A percentile compares a stretch with the other conserved stretches of the same genome.
phyloP scores from a whole-genome alignment of 2,797 vertebrate species.

The Cryptoprocta ferox region DNA sequence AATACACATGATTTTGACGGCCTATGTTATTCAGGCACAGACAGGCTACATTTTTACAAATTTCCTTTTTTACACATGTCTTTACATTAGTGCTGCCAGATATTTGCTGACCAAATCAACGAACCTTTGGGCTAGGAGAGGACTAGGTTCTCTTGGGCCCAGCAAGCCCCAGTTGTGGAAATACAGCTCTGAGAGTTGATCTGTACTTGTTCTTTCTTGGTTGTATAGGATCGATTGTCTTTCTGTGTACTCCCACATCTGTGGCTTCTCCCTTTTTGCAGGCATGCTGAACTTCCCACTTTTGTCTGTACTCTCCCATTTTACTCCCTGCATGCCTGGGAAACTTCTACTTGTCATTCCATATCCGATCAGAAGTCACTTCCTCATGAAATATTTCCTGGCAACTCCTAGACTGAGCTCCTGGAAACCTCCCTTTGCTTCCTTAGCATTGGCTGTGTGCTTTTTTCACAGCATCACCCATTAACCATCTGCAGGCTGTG shows the following conservation, averaged over 20 bases:
- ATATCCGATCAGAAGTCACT: not conserved
- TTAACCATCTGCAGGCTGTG: not conserved
- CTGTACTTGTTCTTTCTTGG: not conserved
- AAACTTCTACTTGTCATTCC: slow-evolving; percentile 2
- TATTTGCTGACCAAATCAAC: not conserved
- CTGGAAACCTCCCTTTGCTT: not conserved
- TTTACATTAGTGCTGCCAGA: not conserved
- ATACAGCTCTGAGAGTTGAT: not conserved
- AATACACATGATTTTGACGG: not conserved
- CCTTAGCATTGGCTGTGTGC: not conserved
- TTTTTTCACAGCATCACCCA: not conserved
- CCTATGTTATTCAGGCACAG: not conserved
- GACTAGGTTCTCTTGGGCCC: not conserved
- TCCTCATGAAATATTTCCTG: not conserved
- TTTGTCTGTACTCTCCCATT: not conserved
- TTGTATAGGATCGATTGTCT: not conserved
- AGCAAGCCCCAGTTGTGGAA: not conserved
- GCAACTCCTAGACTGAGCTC: not conserved
- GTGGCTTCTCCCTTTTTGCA: not conserved
- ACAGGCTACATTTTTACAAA: not conserved
- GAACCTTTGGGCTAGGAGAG: not conserved
- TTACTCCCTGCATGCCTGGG: not conserved
- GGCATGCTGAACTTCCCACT: not conserved
- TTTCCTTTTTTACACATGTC: not conserved
- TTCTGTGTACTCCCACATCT: not conserved